Conservation (phyloP, 2,113 vertebrate species). For the Glaucidium brasilianum region DNA sequence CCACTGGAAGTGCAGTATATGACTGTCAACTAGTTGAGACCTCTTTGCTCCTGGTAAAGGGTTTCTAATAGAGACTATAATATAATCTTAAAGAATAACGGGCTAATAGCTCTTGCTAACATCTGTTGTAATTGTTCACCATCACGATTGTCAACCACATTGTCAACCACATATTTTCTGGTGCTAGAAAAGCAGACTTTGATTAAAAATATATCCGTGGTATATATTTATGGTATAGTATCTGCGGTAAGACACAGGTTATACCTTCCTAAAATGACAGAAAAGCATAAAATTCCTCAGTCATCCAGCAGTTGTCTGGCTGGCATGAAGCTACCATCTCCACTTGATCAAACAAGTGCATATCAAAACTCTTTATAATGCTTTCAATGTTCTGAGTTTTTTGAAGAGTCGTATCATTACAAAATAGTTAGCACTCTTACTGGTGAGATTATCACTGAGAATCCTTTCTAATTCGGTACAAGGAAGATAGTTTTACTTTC, state of each 20-base stretch:
- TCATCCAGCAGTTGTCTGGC: not conserved
- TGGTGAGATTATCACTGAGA: not conserved
- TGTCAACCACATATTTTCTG: not conserved
- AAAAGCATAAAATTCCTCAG: not conserved
- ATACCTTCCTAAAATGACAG: not conserved
- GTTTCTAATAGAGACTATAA: not conserved
- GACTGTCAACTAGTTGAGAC: not conserved
- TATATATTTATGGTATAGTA: not conserved
- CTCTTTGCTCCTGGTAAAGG: not conserved
- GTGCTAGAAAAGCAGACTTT: not conserved
- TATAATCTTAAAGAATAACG: not conserved
- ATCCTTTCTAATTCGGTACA: not conserved
- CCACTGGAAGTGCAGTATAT: not conserved
- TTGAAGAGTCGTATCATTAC: not conserved
- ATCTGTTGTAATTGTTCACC: not conserved
- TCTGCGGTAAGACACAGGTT: not conserved
- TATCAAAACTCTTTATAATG: not conserved
- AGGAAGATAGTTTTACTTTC: not conserved
- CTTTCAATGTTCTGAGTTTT: not conserved
- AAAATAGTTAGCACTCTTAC: not conserved
- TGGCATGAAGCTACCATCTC: not conserved
- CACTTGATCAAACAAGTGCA: not conserved
- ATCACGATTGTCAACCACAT: not conserved
- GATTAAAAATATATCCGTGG: not conserved
- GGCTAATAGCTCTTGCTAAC: not conserved